These are phyloP conservation scores for Nineta flava DNA, from an alignment of 2,888 invertebrate genomes.

Conservation along the genomic window DNA sequence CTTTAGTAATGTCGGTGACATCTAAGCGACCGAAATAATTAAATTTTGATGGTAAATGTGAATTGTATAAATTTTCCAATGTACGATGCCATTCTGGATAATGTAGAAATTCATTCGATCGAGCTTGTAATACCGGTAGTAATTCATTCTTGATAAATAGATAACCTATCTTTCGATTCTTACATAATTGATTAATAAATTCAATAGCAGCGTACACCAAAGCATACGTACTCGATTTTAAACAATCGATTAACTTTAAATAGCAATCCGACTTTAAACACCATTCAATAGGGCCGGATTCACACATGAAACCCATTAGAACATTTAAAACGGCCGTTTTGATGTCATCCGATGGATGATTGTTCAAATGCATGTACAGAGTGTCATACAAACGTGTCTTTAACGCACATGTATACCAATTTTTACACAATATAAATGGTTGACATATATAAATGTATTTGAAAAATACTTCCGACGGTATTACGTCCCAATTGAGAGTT, in stretches of 20 bases:
- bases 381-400: neutral
- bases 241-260: neutral
- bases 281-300: neutral
- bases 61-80: conserved; percentile 38
- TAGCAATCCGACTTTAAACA: neutral
- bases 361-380: neutral
- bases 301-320: neutral
- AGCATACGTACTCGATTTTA: neutral
- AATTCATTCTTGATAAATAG: conserved; percentile 1
- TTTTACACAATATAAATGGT: neutral
- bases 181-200: conserved; percentile 4
- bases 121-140: conserved; percentile 10
- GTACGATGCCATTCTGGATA: conserved; percentile 44
- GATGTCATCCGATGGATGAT: neutral
- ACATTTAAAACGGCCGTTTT: neutral
- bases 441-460: neutral
- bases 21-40: conserved; percentile 42
- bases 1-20: conserved; percentile 39
- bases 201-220: neutral
- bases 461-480: neutral
- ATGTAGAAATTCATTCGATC: conserved; percentile 20
- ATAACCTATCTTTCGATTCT: neutral
- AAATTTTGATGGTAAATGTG: conserved; percentile 44
- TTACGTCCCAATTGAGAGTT: neutral
- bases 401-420: neutral